phyloP scores from a whole-genome alignment of 92 coral and sea anemone genomes.

The Anthopleura xanthogrammica region DNA sequence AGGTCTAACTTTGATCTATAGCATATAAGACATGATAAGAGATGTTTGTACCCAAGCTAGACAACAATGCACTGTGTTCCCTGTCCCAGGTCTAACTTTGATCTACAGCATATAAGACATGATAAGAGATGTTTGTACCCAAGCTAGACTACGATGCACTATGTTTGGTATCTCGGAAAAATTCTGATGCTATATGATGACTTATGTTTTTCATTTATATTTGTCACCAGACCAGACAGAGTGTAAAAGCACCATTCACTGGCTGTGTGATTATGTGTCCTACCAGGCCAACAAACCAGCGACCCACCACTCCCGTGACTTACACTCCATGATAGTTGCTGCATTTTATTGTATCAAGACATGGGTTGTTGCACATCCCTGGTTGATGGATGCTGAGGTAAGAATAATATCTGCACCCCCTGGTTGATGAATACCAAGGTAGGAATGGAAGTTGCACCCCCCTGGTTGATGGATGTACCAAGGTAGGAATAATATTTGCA shows the following conservation, averaged over 20 bases:
- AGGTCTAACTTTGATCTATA: too few relatives aligned
- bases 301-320: constrained; percentile 91
- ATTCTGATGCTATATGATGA: too few relatives aligned
- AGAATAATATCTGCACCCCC: background rate
- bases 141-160: too few relatives aligned
- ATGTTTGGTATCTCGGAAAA: too few relatives aligned
- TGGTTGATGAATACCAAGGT: constrained; percentile 48
- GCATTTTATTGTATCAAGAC: constrained; percentile 85
- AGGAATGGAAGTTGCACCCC: background rate
- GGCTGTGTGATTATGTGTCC: constrained; percentile 95
- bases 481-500: constrained; percentile 58
- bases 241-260: constrained; percentile 86
- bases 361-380: constrained; percentile 95
- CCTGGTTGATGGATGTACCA: constrained; percentile 58
- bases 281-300: constrained; percentile 97
- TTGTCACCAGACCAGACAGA: constrained; percentile 66
- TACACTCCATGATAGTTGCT: constrained; percentile 97
- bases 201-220: too few relatives aligned
- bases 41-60: too few relatives aligned
- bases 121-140: too few relatives aligned
- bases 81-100: too few relatives aligned
- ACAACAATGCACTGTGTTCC: too few relatives aligned
- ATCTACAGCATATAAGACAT: too few relatives aligned
- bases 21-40: too few relatives aligned
- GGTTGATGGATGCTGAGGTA: constrained; percentile 64